A percentile compares a stretch with the other conserved stretches of the same genome.
phyloP scores from a whole-genome alignment of 2,113 vertebrate species.

The Mobula hypostoma region DNA sequence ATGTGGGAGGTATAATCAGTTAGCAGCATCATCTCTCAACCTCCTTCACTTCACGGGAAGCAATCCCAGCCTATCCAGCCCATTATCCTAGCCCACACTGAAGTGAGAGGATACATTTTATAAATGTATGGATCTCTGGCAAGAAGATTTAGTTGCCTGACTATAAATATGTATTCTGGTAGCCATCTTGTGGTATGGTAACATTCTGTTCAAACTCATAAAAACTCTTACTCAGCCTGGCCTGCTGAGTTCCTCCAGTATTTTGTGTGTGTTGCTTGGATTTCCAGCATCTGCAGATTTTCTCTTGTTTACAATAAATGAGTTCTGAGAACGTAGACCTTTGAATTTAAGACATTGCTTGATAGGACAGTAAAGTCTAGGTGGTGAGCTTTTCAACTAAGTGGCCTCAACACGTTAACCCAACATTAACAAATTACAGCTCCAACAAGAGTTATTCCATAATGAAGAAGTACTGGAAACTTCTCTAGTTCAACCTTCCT shows the following conservation, averaged over 20 bases:
- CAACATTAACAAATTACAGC: neutral
- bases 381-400: neutral
- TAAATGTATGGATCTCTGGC: neutral
- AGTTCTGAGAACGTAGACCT: neutral
- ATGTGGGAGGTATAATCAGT: too few relatives aligned
- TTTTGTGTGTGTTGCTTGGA: too few relatives aligned
- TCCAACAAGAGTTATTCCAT: neutral
- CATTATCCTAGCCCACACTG: neutral
- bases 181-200: neutral
- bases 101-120: neutral
- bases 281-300: too few relatives aligned
- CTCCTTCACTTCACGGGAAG: too few relatives aligned
- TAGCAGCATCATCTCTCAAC: too few relatives aligned
- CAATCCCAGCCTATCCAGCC: too few relatives aligned
- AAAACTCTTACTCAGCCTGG: too few relatives aligned
- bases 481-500: too few relatives aligned
- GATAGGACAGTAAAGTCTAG: neutral
- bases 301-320: too few relatives aligned
- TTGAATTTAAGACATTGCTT: neutral
- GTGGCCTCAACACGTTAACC: neutral
- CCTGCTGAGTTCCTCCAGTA: too few relatives aligned
- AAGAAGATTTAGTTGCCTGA: neutral
- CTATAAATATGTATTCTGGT: neutral
- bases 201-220: neutral
- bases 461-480: neutral